phyloP scores from a whole-genome alignment of 2,888 invertebrate species.

The Alcis repandata region DNA sequence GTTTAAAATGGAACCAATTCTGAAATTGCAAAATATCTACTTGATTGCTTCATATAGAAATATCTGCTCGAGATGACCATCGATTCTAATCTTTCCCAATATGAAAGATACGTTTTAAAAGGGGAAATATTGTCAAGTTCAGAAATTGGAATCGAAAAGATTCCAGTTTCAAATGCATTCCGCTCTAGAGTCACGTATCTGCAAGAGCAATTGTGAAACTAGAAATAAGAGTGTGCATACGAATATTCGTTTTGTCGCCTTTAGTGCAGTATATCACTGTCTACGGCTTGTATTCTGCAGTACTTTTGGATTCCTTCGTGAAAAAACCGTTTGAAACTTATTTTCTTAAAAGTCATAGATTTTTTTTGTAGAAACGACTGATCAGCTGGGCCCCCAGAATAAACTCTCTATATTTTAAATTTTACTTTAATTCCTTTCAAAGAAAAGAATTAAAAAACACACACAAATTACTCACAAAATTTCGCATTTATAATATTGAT shows the following conservation, averaged over 20 bases:
- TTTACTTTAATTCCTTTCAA: no score
- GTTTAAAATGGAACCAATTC: no score
- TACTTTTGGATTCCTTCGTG: not conserved
- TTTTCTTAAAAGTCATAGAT: not conserved
- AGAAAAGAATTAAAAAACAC: no score
- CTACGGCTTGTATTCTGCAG: slow-evolving; percentile 7
- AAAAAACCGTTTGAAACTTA: not conserved
- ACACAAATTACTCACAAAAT: not conserved
- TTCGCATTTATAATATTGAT: no score
- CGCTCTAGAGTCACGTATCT: slow-evolving; percentile 24
- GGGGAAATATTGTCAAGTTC: slow-evolving; percentile 6
- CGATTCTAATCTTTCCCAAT: not conserved
- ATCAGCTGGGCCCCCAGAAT: no score
- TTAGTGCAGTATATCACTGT: slow-evolving; percentile 42
- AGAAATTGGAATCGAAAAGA: slow-evolving; percentile 15
- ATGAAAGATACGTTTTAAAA: slow-evolving; percentile 2
- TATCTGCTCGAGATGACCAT: no score
- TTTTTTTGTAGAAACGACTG: no score
- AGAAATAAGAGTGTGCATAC: slow-evolving; percentile 25
- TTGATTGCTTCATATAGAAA: no score
- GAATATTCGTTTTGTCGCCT: slow-evolving; percentile 26
- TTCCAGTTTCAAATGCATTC: slow-evolving; percentile 8
- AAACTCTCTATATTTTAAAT: no score
- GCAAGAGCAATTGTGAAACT: slow-evolving; percentile 29
- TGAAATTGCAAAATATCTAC: no score